Evolutionary conservation across 2,797 vertebrate species (phyloP).

Genomic region (Rhinichthys osculus): DNA sequence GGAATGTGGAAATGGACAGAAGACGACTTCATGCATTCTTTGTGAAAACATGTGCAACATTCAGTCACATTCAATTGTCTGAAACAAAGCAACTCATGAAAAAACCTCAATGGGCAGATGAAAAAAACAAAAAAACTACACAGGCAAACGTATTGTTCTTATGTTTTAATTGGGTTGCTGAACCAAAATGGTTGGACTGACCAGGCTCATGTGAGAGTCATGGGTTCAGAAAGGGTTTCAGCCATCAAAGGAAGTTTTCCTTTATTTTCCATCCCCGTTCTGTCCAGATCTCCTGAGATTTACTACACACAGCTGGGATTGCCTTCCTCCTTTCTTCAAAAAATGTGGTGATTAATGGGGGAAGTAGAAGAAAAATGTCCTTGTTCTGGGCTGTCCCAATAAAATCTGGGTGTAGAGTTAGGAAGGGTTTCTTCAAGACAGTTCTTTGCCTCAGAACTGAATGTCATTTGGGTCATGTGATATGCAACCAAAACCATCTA

Average conservation of each 20-base stretch:
- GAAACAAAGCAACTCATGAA: neutral
- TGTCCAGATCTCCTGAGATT: conserved; percentile 56
- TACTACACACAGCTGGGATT: conserved; percentile 60
- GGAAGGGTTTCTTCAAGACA: neutral
- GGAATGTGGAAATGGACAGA: neutral
- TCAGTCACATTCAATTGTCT: neutral
- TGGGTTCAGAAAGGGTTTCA: conserved; percentile 54
- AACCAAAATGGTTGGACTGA: conserved; percentile 42
- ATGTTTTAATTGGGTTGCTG: conserved; percentile 5
- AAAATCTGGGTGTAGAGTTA: neutral
- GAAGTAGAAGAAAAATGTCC: neutral
- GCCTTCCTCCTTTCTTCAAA: conserved; percentile 29
- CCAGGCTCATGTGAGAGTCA: conserved; percentile 69
- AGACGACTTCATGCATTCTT: neutral
- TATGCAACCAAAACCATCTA: neutral
- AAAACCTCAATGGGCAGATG: neutral
- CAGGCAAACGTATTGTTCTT: neutral
- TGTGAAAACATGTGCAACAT: neutral
- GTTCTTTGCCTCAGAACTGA: neutral
- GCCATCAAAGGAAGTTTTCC: conserved; percentile 43
- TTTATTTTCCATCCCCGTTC: conserved; percentile 51
- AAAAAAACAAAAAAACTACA: neutral
- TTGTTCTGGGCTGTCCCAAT: neutral
- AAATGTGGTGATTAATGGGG: conserved; percentile 18
- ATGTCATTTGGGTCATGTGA: neutral